Percentiles rank a stretch among this genome's conserved stretches.
These are phyloP conservation scores for Agrilus planipennis DNA, from an alignment of 1,140 invertebrate genomes.

Conservation along the genomic window DNA sequence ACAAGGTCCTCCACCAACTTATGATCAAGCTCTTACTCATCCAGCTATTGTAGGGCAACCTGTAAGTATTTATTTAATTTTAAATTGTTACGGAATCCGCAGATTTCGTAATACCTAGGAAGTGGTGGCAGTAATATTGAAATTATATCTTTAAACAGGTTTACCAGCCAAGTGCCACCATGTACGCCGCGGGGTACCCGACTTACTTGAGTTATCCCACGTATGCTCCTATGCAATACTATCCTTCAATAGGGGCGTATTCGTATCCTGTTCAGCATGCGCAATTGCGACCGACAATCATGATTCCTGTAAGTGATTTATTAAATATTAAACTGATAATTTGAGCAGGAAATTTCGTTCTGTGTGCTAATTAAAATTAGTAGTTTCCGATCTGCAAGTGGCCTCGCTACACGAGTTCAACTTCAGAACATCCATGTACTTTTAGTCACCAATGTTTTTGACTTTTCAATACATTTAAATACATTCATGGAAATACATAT, in stretches of 20 bases:
- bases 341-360: constrained; percentile 6
- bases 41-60: constrained; percentile 32
- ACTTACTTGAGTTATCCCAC: constrained; percentile 62
- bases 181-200: constrained; percentile 59
- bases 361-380: constrained; percentile 2
- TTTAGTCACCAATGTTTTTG: too few species aligned
- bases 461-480: too few species aligned
- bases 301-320: constrained; percentile 59
- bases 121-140: too few species aligned
- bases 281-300: constrained; percentile 58
- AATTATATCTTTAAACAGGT: too few species aligned
- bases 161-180: constrained; percentile 52
- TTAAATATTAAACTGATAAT: background rate
- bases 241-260: constrained; percentile 52
- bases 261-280: constrained; percentile 57
- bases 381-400: too few species aligned
- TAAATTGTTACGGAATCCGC: constrained; percentile 1
- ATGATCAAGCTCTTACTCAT: constrained; percentile 33
- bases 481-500: too few species aligned
- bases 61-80: constrained; percentile 18
- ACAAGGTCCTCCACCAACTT: constrained; percentile 32
- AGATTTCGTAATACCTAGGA: background rate
- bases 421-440: too few species aligned
- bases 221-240: constrained; percentile 60
- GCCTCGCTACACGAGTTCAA: too few species aligned